Percentiles rank a stretch among this genome's conserved stretches.
phyloP scores from a whole-genome alignment of 2,113 vertebrate genomes.

The Sitta europaea region DNA sequence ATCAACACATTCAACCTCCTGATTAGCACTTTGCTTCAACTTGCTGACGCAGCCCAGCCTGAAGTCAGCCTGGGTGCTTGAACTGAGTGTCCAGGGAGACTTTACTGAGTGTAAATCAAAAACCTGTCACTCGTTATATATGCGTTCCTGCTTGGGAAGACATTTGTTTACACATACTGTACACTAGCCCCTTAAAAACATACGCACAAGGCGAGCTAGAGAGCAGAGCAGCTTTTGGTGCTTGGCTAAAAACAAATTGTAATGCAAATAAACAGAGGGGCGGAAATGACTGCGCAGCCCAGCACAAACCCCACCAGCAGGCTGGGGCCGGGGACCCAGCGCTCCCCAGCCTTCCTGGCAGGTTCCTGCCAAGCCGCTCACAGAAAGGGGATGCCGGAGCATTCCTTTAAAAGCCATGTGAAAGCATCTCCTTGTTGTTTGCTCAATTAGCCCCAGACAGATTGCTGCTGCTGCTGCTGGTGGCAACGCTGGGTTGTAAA shows the following conservation, averaged over 20 bases:
- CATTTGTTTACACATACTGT: constrained; percentile 41
- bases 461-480: constrained; percentile 73
- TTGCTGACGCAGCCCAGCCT: constrained; percentile 55
- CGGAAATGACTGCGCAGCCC: constrained; percentile 45
- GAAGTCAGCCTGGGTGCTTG: constrained; percentile 40
- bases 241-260: constrained; percentile 45
- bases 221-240: constrained; percentile 23
- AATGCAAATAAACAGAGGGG: constrained; percentile 56
- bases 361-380: constrained; percentile 49
- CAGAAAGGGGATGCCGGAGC: constrained; percentile 58
- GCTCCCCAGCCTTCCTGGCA: constrained; percentile 50
- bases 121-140: constrained; percentile 23
- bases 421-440: constrained; percentile 74
- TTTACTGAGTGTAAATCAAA: constrained; percentile 48
- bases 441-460: constrained; percentile 73
- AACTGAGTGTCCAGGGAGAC: background rate
- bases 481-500: constrained; percentile 68
- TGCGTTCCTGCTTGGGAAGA: constrained; percentile 29
- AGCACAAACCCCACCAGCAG: constrained; percentile 13
- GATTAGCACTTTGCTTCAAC: constrained; percentile 52
- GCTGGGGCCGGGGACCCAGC: constrained; percentile 8
- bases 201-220: background rate
- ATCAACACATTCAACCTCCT: constrained; percentile 54
- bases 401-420: constrained; percentile 61
- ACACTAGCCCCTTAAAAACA: constrained; percentile 33